These are phyloP conservation scores for Petroica traversi DNA, from an alignment of 2,113 vertebrate species.

Conservation along the genomic window DNA sequence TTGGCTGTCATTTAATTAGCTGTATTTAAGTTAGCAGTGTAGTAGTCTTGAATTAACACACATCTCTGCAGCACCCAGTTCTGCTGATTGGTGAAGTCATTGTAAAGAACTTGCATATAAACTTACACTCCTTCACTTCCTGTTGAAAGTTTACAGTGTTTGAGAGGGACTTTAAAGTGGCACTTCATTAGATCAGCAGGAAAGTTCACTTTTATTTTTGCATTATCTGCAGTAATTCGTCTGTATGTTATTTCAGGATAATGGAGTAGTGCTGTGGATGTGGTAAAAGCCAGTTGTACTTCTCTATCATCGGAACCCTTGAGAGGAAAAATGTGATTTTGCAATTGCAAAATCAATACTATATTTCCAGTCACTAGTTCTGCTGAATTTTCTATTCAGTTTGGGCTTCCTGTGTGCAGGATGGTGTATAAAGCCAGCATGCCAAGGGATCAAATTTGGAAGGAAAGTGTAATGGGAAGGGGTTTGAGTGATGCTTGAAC, in stretches of 20 bases:
- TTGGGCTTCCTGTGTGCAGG: not conserved
- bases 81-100: not conserved
- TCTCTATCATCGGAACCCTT: not conserved
- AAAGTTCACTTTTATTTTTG: not conserved
- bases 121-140: not conserved
- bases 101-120: not conserved
- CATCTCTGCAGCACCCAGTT: not conserved
- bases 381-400: not conserved
- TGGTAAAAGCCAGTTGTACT: not conserved
- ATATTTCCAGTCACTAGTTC: not conserved
- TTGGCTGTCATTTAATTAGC: not conserved
- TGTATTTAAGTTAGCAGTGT: not conserved
- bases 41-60: not conserved
- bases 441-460: not conserved
- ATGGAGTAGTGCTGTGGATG: not conserved
- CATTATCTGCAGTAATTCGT: not conserved
- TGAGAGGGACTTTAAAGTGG: not conserved
- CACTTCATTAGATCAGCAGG: not conserved
- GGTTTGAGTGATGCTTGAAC: not conserved
- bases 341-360: not conserved
- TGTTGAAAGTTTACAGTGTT: not conserved
- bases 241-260: not conserved
- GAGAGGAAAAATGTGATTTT: not conserved
- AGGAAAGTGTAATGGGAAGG: not conserved
- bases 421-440: not conserved